Percentiles rank a stretch among this genome's conserved stretches.
phyloP scores from a whole-genome alignment of 1,140 invertebrate species.

The Pseudomyrmex sp. region DNA sequence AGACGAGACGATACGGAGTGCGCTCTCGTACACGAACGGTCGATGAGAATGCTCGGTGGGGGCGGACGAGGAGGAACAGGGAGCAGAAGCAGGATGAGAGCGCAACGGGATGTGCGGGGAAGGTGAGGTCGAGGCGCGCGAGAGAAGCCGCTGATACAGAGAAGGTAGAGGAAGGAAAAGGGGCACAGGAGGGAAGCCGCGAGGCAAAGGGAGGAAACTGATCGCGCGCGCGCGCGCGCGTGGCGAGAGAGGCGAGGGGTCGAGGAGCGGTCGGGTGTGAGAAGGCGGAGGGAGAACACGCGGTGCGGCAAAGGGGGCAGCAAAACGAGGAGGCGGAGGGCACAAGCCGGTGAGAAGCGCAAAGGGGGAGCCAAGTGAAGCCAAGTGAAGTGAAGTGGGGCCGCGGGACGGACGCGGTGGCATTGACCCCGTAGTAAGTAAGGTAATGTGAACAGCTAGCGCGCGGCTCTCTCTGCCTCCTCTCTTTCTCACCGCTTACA shows the following conservation, averaged over 20 bases:
- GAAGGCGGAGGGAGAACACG: slow-evolving; percentile 35
- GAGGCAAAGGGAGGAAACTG: not conserved
- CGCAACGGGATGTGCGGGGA: slow-evolving; percentile 27
- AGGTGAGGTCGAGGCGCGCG: slow-evolving; percentile 56
- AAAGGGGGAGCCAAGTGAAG: slow-evolving; percentile 69
- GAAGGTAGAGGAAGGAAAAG: slow-evolving; percentile 45
- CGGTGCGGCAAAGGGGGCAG: slow-evolving; percentile 37
- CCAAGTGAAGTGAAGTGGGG: slow-evolving; percentile 79
- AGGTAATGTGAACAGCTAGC: slow-evolving; percentile 82
- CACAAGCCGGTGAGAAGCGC: slow-evolving; percentile 57
- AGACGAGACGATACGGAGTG: slow-evolving; percentile 52
- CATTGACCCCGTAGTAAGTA: slow-evolving; percentile 82
- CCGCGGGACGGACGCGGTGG: slow-evolving; percentile 79
- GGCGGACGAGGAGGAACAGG: slow-evolving; percentile 68
- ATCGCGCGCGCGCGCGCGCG: slow-evolving; percentile 42
- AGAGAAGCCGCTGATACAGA: slow-evolving; percentile 43
- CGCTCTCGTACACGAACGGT: slow-evolving; percentile 72
- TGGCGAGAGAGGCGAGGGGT: slow-evolving; percentile 30
- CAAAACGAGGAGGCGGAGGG: slow-evolving; percentile 61
- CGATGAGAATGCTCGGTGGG: slow-evolving; percentile 77
- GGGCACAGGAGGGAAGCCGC: slow-evolving; percentile 10
- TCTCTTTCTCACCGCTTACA: slow-evolving; percentile 25
- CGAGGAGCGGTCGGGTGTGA: slow-evolving; percentile 25
- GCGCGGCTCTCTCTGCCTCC: slow-evolving; percentile 27
- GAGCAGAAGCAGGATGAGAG: slow-evolving; percentile 54